A percentile compares a stretch with the other conserved stretches of the same genome.
phyloP scores from a whole-genome alignment of 2,113 vertebrate species.

The Megaptera novaeangliae region DNA sequence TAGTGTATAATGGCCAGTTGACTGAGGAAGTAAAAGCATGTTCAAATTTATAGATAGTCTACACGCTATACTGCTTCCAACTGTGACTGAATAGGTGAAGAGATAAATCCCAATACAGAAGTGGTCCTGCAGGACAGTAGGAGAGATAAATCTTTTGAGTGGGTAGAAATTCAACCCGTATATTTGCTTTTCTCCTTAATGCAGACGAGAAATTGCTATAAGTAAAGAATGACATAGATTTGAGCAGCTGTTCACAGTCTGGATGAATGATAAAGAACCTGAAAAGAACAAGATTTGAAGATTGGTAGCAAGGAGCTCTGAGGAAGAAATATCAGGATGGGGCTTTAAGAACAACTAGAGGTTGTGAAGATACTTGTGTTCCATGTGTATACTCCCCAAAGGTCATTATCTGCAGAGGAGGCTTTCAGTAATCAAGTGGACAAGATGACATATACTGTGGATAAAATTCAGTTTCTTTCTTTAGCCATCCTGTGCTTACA shows the following conservation, averaged over 20 bases:
- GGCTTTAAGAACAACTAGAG: background rate
- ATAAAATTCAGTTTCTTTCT: background rate
- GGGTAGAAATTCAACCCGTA: background rate
- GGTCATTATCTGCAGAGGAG: background rate
- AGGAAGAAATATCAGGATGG: background rate
- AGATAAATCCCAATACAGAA: background rate
- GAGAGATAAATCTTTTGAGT: background rate
- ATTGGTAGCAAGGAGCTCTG: background rate
- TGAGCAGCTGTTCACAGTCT: background rate
- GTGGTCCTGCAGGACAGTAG: background rate
- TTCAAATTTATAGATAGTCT: background rate
- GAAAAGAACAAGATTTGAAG: background rate
- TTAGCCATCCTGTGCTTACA: background rate
- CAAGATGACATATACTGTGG: background rate
- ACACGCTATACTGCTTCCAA: background rate
- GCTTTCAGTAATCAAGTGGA: background rate
- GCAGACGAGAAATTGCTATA: background rate
- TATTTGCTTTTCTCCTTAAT: background rate
- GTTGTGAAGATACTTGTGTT: background rate
- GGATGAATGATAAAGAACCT: background rate
- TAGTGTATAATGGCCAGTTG: background rate
- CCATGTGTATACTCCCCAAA: background rate
- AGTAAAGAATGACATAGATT: background rate
- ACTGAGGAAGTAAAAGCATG: background rate
- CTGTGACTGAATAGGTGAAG: background rate